Evolutionary conservation across 2,888 invertebrate species (phyloP), one percentile per base, ranked within the genome.

Genomic region (Sinelater perroti): DNA sequence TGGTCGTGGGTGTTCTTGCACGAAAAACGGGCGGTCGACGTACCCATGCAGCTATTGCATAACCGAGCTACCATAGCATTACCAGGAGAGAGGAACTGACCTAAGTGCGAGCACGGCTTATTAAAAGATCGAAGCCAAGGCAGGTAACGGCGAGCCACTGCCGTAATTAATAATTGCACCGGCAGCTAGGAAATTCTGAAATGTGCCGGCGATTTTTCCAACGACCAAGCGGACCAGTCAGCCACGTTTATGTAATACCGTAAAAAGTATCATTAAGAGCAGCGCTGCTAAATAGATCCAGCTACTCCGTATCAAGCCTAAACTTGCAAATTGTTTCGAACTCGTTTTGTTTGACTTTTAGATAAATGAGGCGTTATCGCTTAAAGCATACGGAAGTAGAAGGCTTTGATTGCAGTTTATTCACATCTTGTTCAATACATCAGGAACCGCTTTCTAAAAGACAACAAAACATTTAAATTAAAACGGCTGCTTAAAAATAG

Each of bases 71-170:
- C 14, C 11, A 16, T 14, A 33, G 14, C 3, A 38, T 36, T 17
- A 28, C 18, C 17, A 36, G 38, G 38, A 38, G 38, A 50, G 38
- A 50, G 63, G 38, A 49, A 50, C 40, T 50, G 50, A 50, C 50
- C 40, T 36, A 40, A 50, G 50, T 20, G 21, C 36, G 28, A 35
- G 5, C 38, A n/a, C n/a, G n/a, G n/a, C n/a, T n/a, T n/a, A n/a
- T 38, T 10, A 38, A 36, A 6, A 36, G 35, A 49, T 49, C 30
- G 50, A 40, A 40, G 40, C 30, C 40, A 50, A 50, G 50, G 50
- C 38, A 50, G 28, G 11, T 11, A 7, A 13, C 8, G 21, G 20
- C 14, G 24, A 24, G 11, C 8, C 24, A 40, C 18, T 18, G 16
- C 17, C 3, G 13, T 21, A 24, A 40, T 40, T 21, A 13, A 40